phyloP scores from a whole-genome alignment of 2,113 vertebrate species.

The Cryptoleucopteryx plumbea region DNA sequence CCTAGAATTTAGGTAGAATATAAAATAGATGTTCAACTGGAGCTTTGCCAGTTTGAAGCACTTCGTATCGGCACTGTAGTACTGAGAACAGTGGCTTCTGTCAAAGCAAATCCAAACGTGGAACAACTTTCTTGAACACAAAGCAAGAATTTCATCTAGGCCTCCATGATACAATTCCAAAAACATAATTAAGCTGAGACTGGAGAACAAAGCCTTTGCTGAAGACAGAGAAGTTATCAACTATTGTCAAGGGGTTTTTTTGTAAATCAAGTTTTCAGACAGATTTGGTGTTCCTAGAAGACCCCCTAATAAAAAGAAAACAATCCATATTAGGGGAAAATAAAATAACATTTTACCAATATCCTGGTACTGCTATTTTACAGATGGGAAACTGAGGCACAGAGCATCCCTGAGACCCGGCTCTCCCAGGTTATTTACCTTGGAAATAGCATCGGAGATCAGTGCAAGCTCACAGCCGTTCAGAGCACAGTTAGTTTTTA shows the following conservation, averaged over 20 bases:
- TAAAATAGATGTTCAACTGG: background rate
- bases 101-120: background rate
- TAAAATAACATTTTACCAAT: background rate
- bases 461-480: background rate
- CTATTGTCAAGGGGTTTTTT: background rate
- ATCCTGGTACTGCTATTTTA: background rate
- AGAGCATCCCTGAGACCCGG: rapidly evolving
- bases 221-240: background rate
- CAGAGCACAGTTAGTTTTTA: background rate
- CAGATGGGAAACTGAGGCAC: background rate
- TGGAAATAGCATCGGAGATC: background rate
- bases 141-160: background rate
- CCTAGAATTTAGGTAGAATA: background rate
- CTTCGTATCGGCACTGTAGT: background rate
- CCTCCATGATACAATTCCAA: background rate
- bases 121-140: background rate
- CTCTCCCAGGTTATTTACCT: background rate
- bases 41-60: background rate
- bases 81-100: background rate
- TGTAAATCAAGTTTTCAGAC: background rate
- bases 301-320: background rate
- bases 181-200: background rate
- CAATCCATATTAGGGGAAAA: rapidly evolving
- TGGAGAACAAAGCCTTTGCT: background rate
- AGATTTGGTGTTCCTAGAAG: background rate